A percentile compares a stretch with the other conserved stretches of the same genome.
Evolutionary conservation across 2,113 vertebrate genomes (phyloP).

Genomic region (Muntiacus muntjak): DNA sequence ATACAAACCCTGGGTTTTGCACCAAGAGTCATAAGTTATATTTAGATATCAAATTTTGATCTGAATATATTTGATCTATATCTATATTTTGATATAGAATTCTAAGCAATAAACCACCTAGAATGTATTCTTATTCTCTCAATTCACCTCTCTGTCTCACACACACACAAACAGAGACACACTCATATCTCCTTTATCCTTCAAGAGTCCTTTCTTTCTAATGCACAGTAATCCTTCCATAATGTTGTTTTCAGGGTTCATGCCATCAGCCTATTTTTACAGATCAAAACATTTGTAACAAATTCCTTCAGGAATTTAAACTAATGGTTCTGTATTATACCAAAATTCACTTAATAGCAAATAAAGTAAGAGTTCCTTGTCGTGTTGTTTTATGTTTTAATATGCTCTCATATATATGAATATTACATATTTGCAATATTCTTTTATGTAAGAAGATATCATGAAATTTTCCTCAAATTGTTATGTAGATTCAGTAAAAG

Average conservation of each 20-base stretch:
- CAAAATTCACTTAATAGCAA: not conserved
- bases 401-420: not conserved
- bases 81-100: not conserved
- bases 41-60: not conserved
- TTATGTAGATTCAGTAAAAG: not conserved
- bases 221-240: not conserved
- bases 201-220: not conserved
- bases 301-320: not conserved
- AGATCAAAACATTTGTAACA: not conserved
- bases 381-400: not conserved
- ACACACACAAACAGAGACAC: not conserved
- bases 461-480: not conserved
- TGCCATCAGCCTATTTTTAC: not conserved
- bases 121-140: not conserved
- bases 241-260: not conserved
- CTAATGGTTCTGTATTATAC: not conserved
- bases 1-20: not conserved
- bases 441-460: not conserved
- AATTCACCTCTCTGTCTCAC: not conserved
- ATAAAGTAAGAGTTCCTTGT: not conserved
- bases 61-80: not conserved
- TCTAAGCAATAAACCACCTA: not conserved
- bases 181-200: not conserved
- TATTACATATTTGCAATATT: not conserved
- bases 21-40: not conserved